These are phyloP conservation scores for Drosophila carrolli DNA, from an alignment of 1,140 invertebrate species.

Conservation along the genomic window DNA sequence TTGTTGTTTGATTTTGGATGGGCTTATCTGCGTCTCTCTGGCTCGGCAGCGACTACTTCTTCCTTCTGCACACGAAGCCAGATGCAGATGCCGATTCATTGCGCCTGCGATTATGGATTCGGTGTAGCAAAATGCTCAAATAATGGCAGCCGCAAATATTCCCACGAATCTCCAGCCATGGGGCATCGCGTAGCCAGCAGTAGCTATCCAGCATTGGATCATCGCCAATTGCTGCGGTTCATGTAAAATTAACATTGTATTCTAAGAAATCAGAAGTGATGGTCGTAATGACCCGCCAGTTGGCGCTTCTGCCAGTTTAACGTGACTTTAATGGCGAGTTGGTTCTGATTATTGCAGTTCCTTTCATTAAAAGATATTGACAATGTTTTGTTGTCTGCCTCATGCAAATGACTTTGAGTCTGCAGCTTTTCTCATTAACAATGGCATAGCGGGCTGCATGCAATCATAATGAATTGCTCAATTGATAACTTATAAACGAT, in stretches of 20 bases:
- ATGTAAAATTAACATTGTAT: conserved; percentile 72
- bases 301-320: conserved; percentile 65
- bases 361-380: conserved; percentile 35
- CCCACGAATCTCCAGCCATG: conserved; percentile 64
- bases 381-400: conserved; percentile 14
- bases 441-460: conserved; percentile 26
- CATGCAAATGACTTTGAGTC: conserved; percentile 64
- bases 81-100: conserved; percentile 69
- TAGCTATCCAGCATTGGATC: conserved; percentile 49
- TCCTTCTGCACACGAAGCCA: conserved; percentile 48
- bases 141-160: conserved; percentile 73
- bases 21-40: conserved; percentile 12
- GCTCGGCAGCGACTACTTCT: conserved; percentile 12
- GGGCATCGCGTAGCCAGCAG: conserved; percentile 27
- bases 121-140: conserved; percentile 70
- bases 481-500: conserved; percentile 45
- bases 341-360: conserved; percentile 50
- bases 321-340: conserved; percentile 73
- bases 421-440: conserved; percentile 46
- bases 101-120: conserved; percentile 70
- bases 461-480: conserved; percentile 60
- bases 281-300: conserved; percentile 58
- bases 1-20: conserved; percentile 43
- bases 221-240: conserved; percentile 41
- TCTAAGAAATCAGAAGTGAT: conserved; percentile 76